Evolutionary conservation across 2,797 vertebrate genomes (phyloP), one percentile per base, ranked within the genome.

Genomic region (Odontamblyopus lacepedii): DNA sequence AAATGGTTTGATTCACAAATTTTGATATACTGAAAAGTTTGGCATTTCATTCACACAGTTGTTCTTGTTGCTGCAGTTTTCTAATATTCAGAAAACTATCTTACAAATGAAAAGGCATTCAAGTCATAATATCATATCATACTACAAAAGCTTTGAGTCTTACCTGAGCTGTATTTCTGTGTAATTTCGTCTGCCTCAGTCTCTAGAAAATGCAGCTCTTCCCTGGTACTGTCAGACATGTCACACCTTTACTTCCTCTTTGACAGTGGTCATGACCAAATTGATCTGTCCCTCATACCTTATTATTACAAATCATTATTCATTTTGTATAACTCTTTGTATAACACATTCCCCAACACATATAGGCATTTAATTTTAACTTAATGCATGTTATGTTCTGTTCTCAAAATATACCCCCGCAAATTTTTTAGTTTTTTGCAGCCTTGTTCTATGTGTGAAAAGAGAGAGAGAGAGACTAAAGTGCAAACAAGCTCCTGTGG

Each of bases 211-310:
- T 2, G 27, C 70, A 63, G 63, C 51, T 11, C 77, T 80, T 86
- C 77, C 38, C 30, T 53, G 30, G 73, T 71, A 53, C 63, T 63
- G 5, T 66, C 51, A 79, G 48, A 64, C 16, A 57, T 83, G 82
- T 83, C 78, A 66, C 70, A 1, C 62, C 53, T 77, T 18, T 18
- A 84, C 84, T 89, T 88, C 89, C 88, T 87, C 51, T 59, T 48
- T 48, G 13, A 9, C 11, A 44, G 0, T 23, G n/a, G 8, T 66
- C 38, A 79, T 35, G 3, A 67, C 50, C 27, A 27, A 5, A 66
- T 50, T 48, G 3, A 15, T 26, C 38, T 26, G 3, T 57, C 55
- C 19, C 6, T 64, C 26, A 15, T 16, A 4, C 4, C 12, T 26
- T 26, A 2, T 27, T 63, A 23, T 2, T 12, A 48, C 12, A 44